Evolutionary conservation across 2,888 invertebrate genomes (phyloP).

Genomic region (Boloria selene): DNA sequence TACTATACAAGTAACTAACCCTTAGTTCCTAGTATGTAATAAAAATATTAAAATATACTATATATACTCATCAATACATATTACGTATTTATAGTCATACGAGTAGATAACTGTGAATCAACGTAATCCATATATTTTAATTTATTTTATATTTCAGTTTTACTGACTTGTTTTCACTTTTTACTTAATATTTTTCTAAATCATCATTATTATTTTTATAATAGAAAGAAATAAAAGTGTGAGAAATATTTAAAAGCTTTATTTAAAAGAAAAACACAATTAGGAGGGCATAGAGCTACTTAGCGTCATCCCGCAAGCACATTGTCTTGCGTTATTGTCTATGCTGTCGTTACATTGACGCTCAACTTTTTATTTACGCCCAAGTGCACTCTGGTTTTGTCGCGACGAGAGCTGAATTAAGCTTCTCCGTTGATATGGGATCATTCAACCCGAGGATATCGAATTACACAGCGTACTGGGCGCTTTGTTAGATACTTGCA

Average conservation of each 20-base stretch:
- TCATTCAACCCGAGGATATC: conserved; percentile 80
- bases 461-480: conserved; percentile 76
- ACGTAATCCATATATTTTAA: no score
- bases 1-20: no score
- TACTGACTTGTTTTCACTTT: no score
- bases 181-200: no score
- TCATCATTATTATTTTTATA: no score
- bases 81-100: no score
- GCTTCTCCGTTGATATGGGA: conserved; percentile 80
- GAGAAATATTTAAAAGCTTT: background rate
- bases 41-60: no score
- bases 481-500: conserved; percentile 77
- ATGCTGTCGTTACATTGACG: conserved; percentile 70
- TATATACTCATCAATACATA: no score
- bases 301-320: conserved; percentile 66
- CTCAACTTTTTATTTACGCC: conserved; percentile 81
- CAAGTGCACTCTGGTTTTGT: conserved; percentile 78
- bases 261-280: background rate
- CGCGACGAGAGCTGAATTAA: conserved; percentile 78
- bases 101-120: no score
- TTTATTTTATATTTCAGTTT: no score
- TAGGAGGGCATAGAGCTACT: background rate
- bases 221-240: background rate
- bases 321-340: conserved; percentile 79
- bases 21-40: no score